A percentile compares a stretch with the other conserved stretches of the same genome.
phyloP scores from a whole-genome alignment of 1,140 invertebrate genomes.

The Hypsibius dujardini region DNA sequence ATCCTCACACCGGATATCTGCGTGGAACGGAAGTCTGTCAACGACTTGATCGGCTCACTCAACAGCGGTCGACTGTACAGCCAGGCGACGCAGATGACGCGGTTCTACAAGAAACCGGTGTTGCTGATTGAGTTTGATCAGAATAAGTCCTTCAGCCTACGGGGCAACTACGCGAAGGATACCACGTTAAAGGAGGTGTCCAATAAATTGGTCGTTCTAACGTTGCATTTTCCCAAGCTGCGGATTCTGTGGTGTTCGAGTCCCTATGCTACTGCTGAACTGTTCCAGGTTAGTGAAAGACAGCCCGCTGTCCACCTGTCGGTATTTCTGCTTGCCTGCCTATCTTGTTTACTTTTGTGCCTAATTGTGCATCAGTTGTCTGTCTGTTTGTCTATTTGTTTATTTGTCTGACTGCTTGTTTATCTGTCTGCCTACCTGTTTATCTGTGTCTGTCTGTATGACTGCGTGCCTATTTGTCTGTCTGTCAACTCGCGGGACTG shows the following conservation, averaged over 20 bases:
- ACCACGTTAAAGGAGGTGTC: slow-evolving; percentile 17
- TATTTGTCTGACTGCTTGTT: too few relatives aligned
- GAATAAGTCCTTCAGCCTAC: slow-evolving; percentile 69
- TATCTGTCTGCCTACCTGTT: too few relatives aligned
- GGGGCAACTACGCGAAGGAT: slow-evolving; percentile 40
- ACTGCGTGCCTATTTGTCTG: too few relatives aligned
- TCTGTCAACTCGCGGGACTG: too few relatives aligned
- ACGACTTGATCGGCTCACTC: slow-evolving; percentile 86
- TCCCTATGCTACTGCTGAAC: slow-evolving; percentile 78
- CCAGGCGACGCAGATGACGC: slow-evolving; percentile 72
- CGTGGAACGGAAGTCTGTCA: slow-evolving; percentile 88
- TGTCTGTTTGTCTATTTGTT: too few relatives aligned
- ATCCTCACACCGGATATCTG: slow-evolving; percentile 88
- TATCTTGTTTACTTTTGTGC: too few relatives aligned
- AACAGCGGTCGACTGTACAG: slow-evolving; percentile 85
- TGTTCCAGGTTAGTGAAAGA: slow-evolving; percentile 49
- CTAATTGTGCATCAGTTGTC: too few relatives aligned
- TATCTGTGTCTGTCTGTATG: too few relatives aligned
- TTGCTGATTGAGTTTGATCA: slow-evolving; percentile 93
- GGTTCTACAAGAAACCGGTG: slow-evolving; percentile 68
- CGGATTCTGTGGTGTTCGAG: slow-evolving; percentile 85
- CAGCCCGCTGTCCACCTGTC: too few relatives aligned
- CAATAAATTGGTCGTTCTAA: slow-evolving; percentile 55
- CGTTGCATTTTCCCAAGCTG: slow-evolving; percentile 77
- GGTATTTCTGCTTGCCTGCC: too few relatives aligned